These are phyloP conservation scores for Ypsolopha sequella DNA, from an alignment of 2,888 invertebrate species.

Conservation along the genomic window DNA sequence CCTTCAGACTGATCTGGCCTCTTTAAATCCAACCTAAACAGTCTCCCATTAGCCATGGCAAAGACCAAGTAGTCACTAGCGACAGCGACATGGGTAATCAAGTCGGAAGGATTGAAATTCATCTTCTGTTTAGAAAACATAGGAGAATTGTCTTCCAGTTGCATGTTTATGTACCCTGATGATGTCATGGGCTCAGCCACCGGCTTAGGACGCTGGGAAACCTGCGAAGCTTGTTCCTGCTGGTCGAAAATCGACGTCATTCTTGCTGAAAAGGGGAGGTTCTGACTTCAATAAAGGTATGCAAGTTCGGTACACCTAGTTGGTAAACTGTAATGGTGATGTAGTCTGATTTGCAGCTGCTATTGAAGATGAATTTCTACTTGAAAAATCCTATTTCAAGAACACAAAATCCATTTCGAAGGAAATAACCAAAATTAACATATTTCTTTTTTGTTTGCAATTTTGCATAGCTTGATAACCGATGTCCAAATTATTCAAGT, in stretches of 20 bases:
- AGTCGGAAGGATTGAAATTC: constrained; percentile 82
- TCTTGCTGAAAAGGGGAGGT: constrained; percentile 10
- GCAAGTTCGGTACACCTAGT: no score
- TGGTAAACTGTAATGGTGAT: no score
- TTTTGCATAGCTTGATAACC: no score
- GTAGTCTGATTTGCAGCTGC: no score
- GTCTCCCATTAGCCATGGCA: constrained; percentile 84
- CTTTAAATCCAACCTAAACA: constrained; percentile 86
- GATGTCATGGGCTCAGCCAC: constrained; percentile 55
- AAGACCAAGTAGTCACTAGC: constrained; percentile 87
- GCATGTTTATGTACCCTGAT: constrained; percentile 66
- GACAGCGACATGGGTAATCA: constrained; percentile 84
- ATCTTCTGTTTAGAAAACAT: constrained; percentile 90
- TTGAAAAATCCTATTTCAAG: no score
- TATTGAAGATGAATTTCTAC: no score
- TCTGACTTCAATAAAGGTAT: no score
- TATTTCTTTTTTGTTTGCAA: no score
- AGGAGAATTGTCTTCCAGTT: constrained; percentile 79
- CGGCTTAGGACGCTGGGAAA: constrained; percentile 42
- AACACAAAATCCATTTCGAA: no score
- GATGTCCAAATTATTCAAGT: no score
- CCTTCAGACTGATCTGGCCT: constrained; percentile 84
- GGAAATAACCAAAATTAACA: no score
- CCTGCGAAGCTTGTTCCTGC: constrained; percentile 82
- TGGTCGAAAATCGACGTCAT: constrained; percentile 91